Percentiles rank a stretch among this genome's conserved stretches.
phyloP scores from a whole-genome alignment of 2,113 vertebrate genomes.

The Hoplias malabaricus region DNA sequence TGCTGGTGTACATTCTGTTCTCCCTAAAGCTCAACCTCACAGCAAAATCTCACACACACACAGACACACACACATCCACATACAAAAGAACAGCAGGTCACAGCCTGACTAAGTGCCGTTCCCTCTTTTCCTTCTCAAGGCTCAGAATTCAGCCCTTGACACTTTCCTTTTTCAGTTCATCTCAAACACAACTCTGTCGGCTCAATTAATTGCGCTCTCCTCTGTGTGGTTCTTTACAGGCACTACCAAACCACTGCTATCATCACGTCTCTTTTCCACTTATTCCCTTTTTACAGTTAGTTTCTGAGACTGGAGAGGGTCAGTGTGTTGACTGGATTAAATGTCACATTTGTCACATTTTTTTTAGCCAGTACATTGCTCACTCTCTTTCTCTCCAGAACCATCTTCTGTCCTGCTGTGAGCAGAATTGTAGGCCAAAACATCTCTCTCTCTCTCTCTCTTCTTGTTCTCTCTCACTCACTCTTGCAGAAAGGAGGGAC shows the following conservation, averaged over 20 bases:
- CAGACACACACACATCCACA: conserved; percentile 36
- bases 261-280: conserved; percentile 14
- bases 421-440: conserved; percentile 38
- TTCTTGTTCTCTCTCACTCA: conserved; percentile 4
- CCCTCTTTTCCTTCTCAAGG: not conserved
- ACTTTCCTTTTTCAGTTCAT: conserved; percentile 20
- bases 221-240: conserved; percentile 12
- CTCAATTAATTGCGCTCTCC: conserved; percentile 31
- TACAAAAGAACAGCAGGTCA: conserved; percentile 36
- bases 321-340: conserved; percentile 24
- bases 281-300: not conserved
- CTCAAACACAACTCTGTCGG: conserved; percentile 33
- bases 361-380: conserved; percentile 7
- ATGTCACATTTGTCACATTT: conserved; percentile 19
- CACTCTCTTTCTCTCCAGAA: conserved; percentile 54
- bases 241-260: conserved; percentile 8
- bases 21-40: conserved; percentile 23
- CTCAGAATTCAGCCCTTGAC: conserved; percentile 11
- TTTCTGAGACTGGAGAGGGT: not conserved
- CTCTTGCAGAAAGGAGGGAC: conserved; percentile 19
- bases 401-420: conserved; percentile 43
- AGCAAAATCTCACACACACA: conserved; percentile 34
- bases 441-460: conserved; percentile 40
- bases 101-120: conserved; percentile 25
- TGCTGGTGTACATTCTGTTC: conserved; percentile 24